Percentiles rank a stretch among this genome's conserved stretches.
phyloP scores from a whole-genome alignment of 2,797 vertebrate genomes.

The Phalloptychus januarius region DNA sequence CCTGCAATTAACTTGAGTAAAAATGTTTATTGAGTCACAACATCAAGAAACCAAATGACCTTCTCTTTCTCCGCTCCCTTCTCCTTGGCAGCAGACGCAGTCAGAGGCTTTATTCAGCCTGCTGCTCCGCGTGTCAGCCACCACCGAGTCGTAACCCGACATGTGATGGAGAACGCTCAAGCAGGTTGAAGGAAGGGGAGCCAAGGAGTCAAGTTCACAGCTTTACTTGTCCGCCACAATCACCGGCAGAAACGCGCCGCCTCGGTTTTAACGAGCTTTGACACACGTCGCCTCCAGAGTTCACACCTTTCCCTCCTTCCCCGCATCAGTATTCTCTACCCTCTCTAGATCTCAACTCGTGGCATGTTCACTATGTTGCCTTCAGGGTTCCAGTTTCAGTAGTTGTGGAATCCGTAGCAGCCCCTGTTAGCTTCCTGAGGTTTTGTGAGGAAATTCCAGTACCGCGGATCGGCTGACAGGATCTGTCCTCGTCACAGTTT shows the following conservation, averaged over 20 bases:
- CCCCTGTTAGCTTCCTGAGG: slow-evolving; percentile 73
- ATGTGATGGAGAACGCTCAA: slow-evolving; percentile 62
- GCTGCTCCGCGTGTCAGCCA: slow-evolving; percentile 32
- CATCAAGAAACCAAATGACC: background rate
- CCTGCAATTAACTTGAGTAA: no score
- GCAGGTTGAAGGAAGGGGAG: slow-evolving; percentile 51
- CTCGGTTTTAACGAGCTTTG: slow-evolving; percentile 57
- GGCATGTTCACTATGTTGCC: slow-evolving; percentile 42
- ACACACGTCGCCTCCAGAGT: slow-evolving; percentile 68
- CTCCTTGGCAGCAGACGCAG: background rate
- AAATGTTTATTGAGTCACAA: no score
- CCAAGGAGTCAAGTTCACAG: slow-evolving; percentile 66
- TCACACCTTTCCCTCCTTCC: slow-evolving; percentile 67
- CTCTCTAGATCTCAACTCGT: slow-evolving; percentile 28
- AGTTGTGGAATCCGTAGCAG: slow-evolving; percentile 64
- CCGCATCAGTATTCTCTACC: slow-evolving; percentile 39
- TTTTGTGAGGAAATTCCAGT: slow-evolving; percentile 73
- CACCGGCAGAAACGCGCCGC: slow-evolving; percentile 51
- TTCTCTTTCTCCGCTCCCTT: background rate
- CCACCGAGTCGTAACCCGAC: slow-evolving; percentile 48
- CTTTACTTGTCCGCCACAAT: slow-evolving; percentile 68
- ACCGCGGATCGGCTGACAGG: slow-evolving; percentile 70
- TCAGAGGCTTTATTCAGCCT: slow-evolving; percentile 4
- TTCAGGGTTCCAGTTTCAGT: slow-evolving; percentile 68
- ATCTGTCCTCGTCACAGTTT: slow-evolving; percentile 74